phyloP scores from a whole-genome alignment of 1,140 invertebrate genomes.

The Papilio dardanus region DNA sequence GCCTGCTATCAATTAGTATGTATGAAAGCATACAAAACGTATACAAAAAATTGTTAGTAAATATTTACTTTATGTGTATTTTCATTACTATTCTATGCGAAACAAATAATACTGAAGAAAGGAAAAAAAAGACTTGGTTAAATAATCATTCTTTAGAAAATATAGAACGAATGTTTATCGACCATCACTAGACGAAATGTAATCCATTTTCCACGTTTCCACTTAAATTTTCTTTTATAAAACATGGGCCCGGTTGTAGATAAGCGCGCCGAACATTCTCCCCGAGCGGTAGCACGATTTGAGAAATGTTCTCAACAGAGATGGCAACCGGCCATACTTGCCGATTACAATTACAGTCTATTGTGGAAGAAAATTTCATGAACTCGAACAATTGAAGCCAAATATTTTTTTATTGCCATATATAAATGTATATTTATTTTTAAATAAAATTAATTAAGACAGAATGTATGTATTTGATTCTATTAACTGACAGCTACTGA shows the following conservation, averaged over 20 bases:
- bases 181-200: slow-evolving; percentile 16
- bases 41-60: too few species aligned
- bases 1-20: too few species aligned
- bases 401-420: neutral
- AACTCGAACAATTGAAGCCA: slow-evolving; percentile 13
- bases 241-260: slow-evolving; percentile 18
- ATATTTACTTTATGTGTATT: too few species aligned
- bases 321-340: slow-evolving; percentile 7
- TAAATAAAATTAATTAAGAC: neutral
- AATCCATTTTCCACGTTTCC: slow-evolving; percentile 33
- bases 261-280: slow-evolving; percentile 15
- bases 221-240: slow-evolving; percentile 33
- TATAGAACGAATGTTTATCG: slow-evolving; percentile 31
- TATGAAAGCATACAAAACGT: too few species aligned
- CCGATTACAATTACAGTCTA: slow-evolving; percentile 18
- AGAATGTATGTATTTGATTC: neutral
- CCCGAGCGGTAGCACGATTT: slow-evolving; percentile 1
- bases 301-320: slow-evolving; percentile 19
- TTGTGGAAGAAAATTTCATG: slow-evolving; percentile 22
- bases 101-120: neutral
- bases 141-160: slow-evolving; percentile 23
- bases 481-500: neutral
- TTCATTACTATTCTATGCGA: too few species aligned
- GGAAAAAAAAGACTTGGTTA: neutral
- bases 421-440: neutral